These are phyloP conservation scores for Laupala kohalensis DNA, from an alignment of 1,140 invertebrate species.

Conservation along the genomic window DNA sequence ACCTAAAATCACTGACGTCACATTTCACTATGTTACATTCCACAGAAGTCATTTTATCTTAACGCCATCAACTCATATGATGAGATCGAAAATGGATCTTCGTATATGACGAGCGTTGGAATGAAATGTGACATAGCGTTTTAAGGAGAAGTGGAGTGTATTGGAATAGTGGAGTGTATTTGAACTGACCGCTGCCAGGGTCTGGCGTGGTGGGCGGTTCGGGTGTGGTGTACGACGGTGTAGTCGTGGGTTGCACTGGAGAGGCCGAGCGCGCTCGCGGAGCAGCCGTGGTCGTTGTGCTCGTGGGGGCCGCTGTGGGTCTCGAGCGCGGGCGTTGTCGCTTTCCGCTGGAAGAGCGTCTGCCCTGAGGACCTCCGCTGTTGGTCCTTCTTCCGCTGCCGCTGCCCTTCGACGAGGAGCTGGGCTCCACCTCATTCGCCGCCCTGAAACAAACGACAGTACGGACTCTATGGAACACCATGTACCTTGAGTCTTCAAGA, in stretches of 20 bases:
- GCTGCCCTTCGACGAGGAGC: neutral
- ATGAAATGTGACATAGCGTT: too few species aligned
- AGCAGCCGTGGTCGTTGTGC: slow-evolving; percentile 23
- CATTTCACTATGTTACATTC: too few species aligned
- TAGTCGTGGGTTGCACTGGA: slow-evolving; percentile 26
- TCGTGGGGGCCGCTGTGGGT: slow-evolving; percentile 20
- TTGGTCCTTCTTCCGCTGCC: neutral
- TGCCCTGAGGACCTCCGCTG: neutral
- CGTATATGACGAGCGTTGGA: too few species aligned
- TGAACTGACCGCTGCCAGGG: slow-evolving; percentile 55
- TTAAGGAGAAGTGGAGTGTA: too few species aligned
- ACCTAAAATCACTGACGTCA: too few species aligned
- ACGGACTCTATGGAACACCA: too few species aligned
- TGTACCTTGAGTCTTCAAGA: too few species aligned
- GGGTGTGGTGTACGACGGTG: slow-evolving; percentile 46
- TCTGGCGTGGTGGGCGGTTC: slow-evolving; percentile 81
- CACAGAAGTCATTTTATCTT: too few species aligned
- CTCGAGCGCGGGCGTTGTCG: slow-evolving; percentile 17
- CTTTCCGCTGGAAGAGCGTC: neutral
- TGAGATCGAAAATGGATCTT: too few species aligned
- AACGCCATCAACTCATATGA: too few species aligned
- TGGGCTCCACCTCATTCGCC: neutral
- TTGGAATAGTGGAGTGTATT: too few species aligned
- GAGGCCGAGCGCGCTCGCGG: slow-evolving; percentile 21
- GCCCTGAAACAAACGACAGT: neutral